Percentiles rank a stretch among this genome's conserved stretches.
phyloP scores from a whole-genome alignment of 2,797 vertebrate species.

The Acanthurus leucopareius region DNA sequence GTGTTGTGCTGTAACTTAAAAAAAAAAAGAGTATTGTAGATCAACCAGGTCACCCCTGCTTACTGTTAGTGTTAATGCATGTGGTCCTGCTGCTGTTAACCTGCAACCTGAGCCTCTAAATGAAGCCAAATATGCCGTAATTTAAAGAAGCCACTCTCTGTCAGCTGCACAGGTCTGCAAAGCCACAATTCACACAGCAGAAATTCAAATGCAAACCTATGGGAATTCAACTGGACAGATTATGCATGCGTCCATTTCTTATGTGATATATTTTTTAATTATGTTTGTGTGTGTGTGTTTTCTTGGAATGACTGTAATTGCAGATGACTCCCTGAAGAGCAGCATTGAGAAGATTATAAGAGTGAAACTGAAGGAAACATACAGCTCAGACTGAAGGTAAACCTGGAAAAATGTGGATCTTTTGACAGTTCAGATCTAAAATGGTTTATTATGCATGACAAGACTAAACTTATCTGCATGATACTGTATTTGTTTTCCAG shows the following conservation, averaged over 20 bases:
- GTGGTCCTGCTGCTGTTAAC: neutral
- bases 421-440: neutral
- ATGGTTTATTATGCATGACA: conserved; percentile 42
- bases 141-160: neutral
- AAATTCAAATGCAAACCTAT: neutral
- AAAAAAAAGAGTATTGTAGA: neutral
- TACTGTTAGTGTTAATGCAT: neutral
- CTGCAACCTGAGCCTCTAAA: neutral
- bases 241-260: no score
- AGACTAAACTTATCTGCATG: conserved; percentile 8
- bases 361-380: neutral
- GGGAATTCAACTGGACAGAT: neutral
- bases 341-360: neutral
- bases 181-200: neutral
- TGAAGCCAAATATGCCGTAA: no score
- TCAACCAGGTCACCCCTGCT: neutral
- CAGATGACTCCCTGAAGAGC: neutral
- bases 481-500: conserved; percentile 51
- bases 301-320: neutral
- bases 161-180: neutral
- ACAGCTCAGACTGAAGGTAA: neutral
- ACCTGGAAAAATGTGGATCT: neutral
- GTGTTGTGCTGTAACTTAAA: neutral
- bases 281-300: neutral
- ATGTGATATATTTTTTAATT: neutral